Conservation (phyloP, 2,113 vertebrate species). For the Arenaria interpres region DNA sequence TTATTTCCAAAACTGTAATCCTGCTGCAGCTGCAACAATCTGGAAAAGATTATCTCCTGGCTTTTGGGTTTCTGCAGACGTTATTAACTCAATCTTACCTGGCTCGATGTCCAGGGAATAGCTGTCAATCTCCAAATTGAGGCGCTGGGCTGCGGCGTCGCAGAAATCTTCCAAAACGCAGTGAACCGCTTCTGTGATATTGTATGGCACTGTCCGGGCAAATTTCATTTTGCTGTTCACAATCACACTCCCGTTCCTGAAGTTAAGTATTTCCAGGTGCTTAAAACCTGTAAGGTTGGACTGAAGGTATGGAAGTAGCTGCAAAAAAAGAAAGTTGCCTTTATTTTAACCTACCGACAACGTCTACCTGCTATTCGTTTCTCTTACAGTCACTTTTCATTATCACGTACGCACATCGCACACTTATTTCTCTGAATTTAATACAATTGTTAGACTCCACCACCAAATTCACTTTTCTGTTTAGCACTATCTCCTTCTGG, state of each 20-base stretch:
- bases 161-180: constrained; percentile 87
- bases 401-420: background rate
- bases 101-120: constrained; percentile 86
- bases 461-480: constrained; percentile 1
- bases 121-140: constrained; percentile 89
- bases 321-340: constrained; percentile 23
- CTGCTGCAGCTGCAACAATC: background rate
- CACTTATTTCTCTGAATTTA: constrained; percentile 10
- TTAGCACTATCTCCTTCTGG: background rate
- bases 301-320: constrained; percentile 89
- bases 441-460: background rate
- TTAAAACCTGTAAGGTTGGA: constrained; percentile 93
- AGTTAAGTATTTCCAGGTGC: constrained; percentile 92
- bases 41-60: background rate
- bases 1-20: background rate
- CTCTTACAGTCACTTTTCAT: background rate
- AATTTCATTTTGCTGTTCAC: constrained; percentile 92
- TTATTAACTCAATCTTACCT: constrained; percentile 74
- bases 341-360: background rate
- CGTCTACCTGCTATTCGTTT: background rate
- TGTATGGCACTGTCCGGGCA: constrained; percentile 86
- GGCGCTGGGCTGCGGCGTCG: constrained; percentile 70
- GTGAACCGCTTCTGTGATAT: constrained; percentile 86
- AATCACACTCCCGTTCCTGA: constrained; percentile 90
- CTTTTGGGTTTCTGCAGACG: background rate